Evolutionary conservation across 2,888 invertebrate genomes (phyloP), one percentile per base, ranked within the genome.

Genomic region (Lepidochitona cinerea): DNA sequence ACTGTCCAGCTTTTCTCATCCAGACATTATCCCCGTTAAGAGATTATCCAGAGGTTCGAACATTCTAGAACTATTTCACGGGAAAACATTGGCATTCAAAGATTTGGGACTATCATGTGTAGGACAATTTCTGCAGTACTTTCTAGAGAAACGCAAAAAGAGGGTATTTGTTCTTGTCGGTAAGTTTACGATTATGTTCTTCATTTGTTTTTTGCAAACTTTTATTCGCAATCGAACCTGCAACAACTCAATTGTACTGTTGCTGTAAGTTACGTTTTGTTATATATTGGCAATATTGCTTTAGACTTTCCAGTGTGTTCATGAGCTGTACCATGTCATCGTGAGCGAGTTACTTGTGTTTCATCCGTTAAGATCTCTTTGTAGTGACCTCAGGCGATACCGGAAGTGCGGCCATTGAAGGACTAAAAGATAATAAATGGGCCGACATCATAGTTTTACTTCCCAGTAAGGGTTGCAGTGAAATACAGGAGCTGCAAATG

Each of bases 351-450:
- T n/a, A n/a, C n/a, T n/a, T n/a, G n/a, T n/a, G n/a, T n/a, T n/a
- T n/a, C n/a, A n/a, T n/a, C n/a, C n/a, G n/a, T n/a, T n/a, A n/a
- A n/a, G 12, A 23, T 32, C 26, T 67, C 41, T 5, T 74, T 77
- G 6, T 70, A 91, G 91, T 86, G 1, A 92, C 92, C 2, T 91
- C 92, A 37, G 92, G 92, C 6, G 92, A 92, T 81, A 92, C 92
- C 6, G 92, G 92, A 33, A 91, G 91, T 83, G 88, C 92, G 4
- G 91, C 92, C 9, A 90, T 92, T 65, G 90, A 91, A 75, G 89
- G 91, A 37, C 88, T 92, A 1, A 79, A 86, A n/a, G 90, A 89
- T 1, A 77, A 88, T 26, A 73, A 84, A 23, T 83, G 86, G 76
- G 86, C 91, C 26, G 91, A 92, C 81, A 87, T 92, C 1, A 83